A percentile compares a stretch with the other conserved stretches of the same genome.
Conservation (phyloP, 1,140 invertebrate species). For the Drosophila parabipectinata region DNA sequence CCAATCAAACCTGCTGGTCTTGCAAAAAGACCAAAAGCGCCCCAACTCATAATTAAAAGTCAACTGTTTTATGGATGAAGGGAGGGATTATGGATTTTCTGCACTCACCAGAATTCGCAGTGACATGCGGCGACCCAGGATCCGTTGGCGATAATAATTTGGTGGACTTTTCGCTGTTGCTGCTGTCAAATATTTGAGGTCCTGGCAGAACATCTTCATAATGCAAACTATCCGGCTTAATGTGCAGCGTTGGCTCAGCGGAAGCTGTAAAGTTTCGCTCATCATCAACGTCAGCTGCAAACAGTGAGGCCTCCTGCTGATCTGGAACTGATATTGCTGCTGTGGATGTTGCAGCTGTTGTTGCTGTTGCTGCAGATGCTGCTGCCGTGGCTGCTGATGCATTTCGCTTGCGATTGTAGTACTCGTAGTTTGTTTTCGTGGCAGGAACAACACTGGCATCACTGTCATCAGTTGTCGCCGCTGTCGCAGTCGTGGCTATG, state of each 20-base stretch:
- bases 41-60: slow-evolving; percentile 78
- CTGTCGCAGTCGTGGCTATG: slow-evolving; percentile 61
- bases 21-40: slow-evolving; percentile 23
- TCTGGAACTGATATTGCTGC: slow-evolving; percentile 28
- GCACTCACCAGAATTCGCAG: slow-evolving; percentile 70
- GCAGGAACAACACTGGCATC: slow-evolving; percentile 47
- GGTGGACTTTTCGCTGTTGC: slow-evolving; percentile 29
- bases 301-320: slow-evolving; percentile 43
- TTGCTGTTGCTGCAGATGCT: slow-evolving; percentile 26
- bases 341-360: slow-evolving; percentile 21
- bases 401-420: slow-evolving; percentile 77
- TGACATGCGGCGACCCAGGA: slow-evolving; percentile 58
- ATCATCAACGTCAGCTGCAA: slow-evolving; percentile 66
- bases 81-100: slow-evolving; percentile 18
- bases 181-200: slow-evolving; percentile 75
- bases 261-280: slow-evolving; percentile 78
- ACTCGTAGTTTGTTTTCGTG: slow-evolving; percentile 73
- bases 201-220: slow-evolving; percentile 73
- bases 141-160: slow-evolving; percentile 73
- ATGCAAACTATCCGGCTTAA: slow-evolving; percentile 73
- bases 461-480: slow-evolving; percentile 73
- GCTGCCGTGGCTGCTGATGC: slow-evolving; percentile 41
- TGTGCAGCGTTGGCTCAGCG: slow-evolving; percentile 56
- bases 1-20: slow-evolving; percentile 45
- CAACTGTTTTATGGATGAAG: slow-evolving; percentile 56